These are phyloP conservation scores for Cartodere bifasciata DNA, from an alignment of 2,888 invertebrate species.

Conservation along the genomic window DNA sequence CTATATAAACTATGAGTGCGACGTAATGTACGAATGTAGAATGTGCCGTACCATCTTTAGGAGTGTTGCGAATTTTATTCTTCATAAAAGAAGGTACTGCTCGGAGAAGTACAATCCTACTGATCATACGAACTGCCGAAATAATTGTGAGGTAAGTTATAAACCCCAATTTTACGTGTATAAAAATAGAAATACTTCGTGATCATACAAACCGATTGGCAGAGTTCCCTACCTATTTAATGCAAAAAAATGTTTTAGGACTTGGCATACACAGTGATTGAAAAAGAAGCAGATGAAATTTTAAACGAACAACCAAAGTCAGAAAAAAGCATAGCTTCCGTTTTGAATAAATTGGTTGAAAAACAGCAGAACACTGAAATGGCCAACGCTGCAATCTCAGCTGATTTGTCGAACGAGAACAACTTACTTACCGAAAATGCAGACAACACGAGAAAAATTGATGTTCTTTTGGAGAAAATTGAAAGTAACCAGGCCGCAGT, in stretches of 20 bases:
- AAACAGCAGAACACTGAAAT: constrained; percentile 23
- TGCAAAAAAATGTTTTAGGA: no score
- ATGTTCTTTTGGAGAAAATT: constrained; percentile 39
- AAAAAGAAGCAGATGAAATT: constrained; percentile 4
- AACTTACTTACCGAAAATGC: no score
- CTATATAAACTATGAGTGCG: constrained; percentile 71
- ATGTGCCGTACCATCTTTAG: constrained; percentile 77
- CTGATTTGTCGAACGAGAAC: constrained; percentile 18
- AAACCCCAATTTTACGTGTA: neutral
- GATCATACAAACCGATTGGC: no score
- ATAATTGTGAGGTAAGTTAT: constrained; percentile 1
- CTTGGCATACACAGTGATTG: no score
- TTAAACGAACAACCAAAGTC: constrained; percentile 1
- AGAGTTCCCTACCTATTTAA: no score
- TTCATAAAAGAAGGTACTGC: constrained; percentile 81
- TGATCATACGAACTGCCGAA: constrained; percentile 4
- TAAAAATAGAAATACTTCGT: neutral
- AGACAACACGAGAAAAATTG: constrained; percentile 12
- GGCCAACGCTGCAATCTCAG: constrained; percentile 19
- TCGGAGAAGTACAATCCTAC: constrained; percentile 37
- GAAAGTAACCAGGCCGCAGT: constrained; percentile 48
- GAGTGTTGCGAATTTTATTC: constrained; percentile 75
- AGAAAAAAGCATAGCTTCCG: constrained; percentile 10
- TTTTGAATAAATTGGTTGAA: constrained; percentile 22
- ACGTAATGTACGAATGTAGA: constrained; percentile 80